A percentile compares a stretch with the other conserved stretches of the same genome.
These are phyloP conservation scores for Gibbula magus DNA, from an alignment of 2,888 invertebrate species.

Conservation along the genomic window DNA sequence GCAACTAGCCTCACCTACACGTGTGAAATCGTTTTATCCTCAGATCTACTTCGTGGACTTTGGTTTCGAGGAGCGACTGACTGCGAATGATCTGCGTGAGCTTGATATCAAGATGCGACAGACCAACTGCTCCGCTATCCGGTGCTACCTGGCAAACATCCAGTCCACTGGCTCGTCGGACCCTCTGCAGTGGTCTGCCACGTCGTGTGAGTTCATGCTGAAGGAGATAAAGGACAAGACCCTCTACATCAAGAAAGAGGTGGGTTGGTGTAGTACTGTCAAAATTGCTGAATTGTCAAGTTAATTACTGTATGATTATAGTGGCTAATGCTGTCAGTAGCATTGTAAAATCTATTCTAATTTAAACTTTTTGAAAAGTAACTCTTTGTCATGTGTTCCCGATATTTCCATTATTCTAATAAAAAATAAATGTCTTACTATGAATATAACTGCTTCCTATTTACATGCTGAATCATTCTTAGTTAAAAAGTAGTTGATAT, in stretches of 20 bases:
- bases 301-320: not conserved
- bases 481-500: too few relatives aligned
- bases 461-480: too few relatives aligned
- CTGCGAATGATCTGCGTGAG: slow-evolving; percentile 76
- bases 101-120: slow-evolving; percentile 78
- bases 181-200: slow-evolving; percentile 66
- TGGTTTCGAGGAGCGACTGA: slow-evolving; percentile 78
- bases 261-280: slow-evolving; percentile 20
- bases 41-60: slow-evolving; percentile 83
- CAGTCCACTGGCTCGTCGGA: slow-evolving; percentile 80
- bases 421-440: too few relatives aligned
- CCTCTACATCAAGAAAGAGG: slow-evolving; percentile 54
- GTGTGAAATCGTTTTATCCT: not conserved
- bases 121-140: slow-evolving; percentile 80
- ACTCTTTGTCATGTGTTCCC: too few relatives aligned
- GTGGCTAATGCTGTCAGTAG: not conserved
- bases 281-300: not conserved
- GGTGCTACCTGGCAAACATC: slow-evolving; percentile 84
- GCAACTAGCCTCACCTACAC: not conserved
- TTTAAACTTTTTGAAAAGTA: too few relatives aligned
- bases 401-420: too few relatives aligned
- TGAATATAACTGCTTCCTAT: too few relatives aligned
- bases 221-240: slow-evolving; percentile 48
- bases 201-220: slow-evolving; percentile 66
- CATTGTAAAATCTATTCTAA: too few relatives aligned